Conservation (phyloP, 2,113 vertebrate species). For the Brevimyrus niger region DNA sequence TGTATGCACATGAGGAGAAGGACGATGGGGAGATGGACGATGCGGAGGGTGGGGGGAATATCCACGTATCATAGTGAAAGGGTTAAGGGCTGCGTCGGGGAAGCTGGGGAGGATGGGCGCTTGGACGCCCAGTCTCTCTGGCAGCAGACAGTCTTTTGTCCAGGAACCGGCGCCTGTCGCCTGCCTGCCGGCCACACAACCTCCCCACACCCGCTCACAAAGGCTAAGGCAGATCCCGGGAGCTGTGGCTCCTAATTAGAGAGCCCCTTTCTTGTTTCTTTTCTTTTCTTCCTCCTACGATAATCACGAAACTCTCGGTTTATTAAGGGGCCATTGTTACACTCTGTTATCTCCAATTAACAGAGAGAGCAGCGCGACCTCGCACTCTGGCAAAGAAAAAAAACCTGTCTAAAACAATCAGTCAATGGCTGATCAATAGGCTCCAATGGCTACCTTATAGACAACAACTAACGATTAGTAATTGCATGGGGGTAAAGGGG, state of each 20-base stretch:
- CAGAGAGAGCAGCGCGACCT: slow-evolving; percentile 53
- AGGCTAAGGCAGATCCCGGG: slow-evolving; percentile 35
- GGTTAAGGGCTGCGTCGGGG: slow-evolving; percentile 48
- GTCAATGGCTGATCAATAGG: slow-evolving; percentile 63
- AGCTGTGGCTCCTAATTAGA: slow-evolving; percentile 62
- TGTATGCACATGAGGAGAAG: slow-evolving; percentile 23
- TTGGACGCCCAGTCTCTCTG: slow-evolving; percentile 53
- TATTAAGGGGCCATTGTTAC: slow-evolving; percentile 60
- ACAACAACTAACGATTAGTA: slow-evolving; percentile 47
- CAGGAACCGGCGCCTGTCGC: slow-evolving; percentile 67
- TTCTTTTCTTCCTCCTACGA: slow-evolving; percentile 56
- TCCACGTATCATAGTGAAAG: slow-evolving; percentile 33
- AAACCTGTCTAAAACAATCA: slow-evolving; percentile 65
- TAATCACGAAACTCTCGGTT: slow-evolving; percentile 62
- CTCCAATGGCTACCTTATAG: slow-evolving; percentile 48
- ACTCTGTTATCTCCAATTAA: slow-evolving; percentile 69
- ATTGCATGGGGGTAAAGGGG: slow-evolving; percentile 53
- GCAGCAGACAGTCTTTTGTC: slow-evolving; percentile 72
- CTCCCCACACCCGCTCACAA: slow-evolving; percentile 53
- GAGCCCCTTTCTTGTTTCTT: slow-evolving; percentile 45
- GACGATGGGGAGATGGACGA: background rate
- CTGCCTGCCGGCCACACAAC: slow-evolving; percentile 64
- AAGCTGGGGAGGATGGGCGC: slow-evolving; percentile 40
- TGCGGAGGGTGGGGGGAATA: background rate
- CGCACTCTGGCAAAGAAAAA: slow-evolving; percentile 50